phyloP scores from a whole-genome alignment of 1,140 invertebrate genomes.

The Trichonephila clavipes region DNA sequence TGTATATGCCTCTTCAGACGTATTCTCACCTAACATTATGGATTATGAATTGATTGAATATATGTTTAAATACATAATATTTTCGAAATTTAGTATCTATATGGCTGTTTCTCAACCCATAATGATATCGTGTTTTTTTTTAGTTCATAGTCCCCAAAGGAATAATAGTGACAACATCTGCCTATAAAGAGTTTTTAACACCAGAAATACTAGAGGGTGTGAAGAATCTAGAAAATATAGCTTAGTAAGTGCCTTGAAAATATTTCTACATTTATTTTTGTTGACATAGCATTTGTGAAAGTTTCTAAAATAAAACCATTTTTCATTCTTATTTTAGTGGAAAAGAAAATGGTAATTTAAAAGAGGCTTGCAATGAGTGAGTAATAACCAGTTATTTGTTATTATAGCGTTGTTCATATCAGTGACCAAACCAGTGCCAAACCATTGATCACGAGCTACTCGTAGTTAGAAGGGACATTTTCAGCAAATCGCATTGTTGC shows the following conservation, averaged over 20 bases:
- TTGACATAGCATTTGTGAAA: not conserved
- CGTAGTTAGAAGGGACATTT: too few relatives aligned
- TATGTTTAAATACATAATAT: too few relatives aligned
- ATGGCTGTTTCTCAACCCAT: not conserved
- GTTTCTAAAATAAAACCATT: not conserved
- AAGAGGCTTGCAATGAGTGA: slow-evolving; percentile 26
- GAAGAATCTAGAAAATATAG: slow-evolving; percentile 43
- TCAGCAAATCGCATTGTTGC: too few relatives aligned
- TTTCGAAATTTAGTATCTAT: not conserved
- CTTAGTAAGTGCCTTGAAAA: not conserved
- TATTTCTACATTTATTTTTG: not conserved
- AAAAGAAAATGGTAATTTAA: not conserved
- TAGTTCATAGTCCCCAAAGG: slow-evolving; percentile 82
- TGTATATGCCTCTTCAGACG: too few relatives aligned
- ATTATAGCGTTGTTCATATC: not conserved
- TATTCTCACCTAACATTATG: too few relatives aligned
- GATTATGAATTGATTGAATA: too few relatives aligned
- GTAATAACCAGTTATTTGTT: slow-evolving; percentile 60
- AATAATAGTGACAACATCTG: slow-evolving; percentile 84
- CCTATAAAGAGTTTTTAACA: slow-evolving; percentile 78
- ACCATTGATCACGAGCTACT: too few relatives aligned
- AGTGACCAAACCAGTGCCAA: too few relatives aligned
- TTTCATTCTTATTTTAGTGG: not conserved
- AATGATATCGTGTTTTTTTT: not conserved
- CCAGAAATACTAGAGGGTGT: not conserved